Evolutionary conservation across 2,113 vertebrate species (phyloP), one percentile per base, ranked within the genome.

Genomic region (Callaeas wilsoni): DNA sequence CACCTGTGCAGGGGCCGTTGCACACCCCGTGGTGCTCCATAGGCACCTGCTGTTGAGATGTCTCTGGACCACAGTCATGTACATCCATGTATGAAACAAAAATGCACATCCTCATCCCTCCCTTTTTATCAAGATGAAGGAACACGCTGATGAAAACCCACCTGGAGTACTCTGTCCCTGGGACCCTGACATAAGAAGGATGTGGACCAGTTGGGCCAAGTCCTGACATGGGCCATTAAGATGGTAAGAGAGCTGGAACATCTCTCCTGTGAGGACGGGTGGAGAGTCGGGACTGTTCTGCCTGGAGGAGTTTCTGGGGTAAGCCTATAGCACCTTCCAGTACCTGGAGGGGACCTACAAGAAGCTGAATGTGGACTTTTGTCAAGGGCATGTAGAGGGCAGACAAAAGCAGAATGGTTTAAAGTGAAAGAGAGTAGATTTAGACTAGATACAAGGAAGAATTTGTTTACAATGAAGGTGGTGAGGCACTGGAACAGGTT

Each of bases 61-160:
- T 13, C 4, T 16, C 29, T 52, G 32, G 27, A 6, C 10, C 13
- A 3, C 12, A 4, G 0, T 26, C 32, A 3, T 4, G 7, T 35
- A 12, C 18, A 19, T 20, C 46, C 26, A 9, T 26, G 20, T 20
- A 6, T 13, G 17, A 35, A 59, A 53, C 1, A 17, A 32, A 60
- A 41, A 20, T 20, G 6, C 12, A n/a, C 2, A 0, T 33, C 35
- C 35, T 27, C 3, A 27, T 39, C 30, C 22, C 30, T 39, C 32
- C 37, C n/a, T 22, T 33, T 71, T 75, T 37, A n/a, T 19, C 42
- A 23, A 12, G 42, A 6, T 35, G 41, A 60, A 68, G 44, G 35
- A 64, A 30, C 0, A 17, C 53, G 41, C 23, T 41, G 30, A 25
- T 63, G 41, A 26, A n/a, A 87, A 16, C 6, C 13, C 6, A 18